phyloP scores from a whole-genome alignment of 2,888 invertebrate species.

The Argyresthia goedartella region DNA sequence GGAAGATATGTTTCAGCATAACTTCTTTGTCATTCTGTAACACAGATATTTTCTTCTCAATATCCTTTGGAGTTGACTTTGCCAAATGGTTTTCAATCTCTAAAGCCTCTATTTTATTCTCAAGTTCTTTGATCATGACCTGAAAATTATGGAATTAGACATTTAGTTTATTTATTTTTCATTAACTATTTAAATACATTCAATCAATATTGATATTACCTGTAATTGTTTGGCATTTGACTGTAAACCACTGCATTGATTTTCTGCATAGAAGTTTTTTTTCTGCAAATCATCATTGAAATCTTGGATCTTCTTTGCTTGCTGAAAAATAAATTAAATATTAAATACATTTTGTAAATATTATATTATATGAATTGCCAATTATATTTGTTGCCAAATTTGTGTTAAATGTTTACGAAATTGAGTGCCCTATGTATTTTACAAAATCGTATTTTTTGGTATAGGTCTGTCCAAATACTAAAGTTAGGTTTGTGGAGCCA shows the following conservation, averaged over 20 bases:
- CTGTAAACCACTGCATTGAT: conserved; percentile 24
- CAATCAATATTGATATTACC: conserved; percentile 18
- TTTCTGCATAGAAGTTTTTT: conserved; percentile 18
- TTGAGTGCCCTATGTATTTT: too few relatives aligned
- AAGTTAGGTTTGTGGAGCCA: too few relatives aligned
- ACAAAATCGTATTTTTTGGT: too few relatives aligned
- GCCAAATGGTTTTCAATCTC: conserved; percentile 26
- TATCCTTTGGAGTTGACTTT: conserved; percentile 16
- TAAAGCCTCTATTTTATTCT: conserved; percentile 25
- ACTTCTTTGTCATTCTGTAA: conserved; percentile 24
- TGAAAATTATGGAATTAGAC: conserved; percentile 16
- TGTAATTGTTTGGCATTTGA: conserved; percentile 39
- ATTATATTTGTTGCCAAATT: too few relatives aligned
- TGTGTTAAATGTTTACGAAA: too few relatives aligned
- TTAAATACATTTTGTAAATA: too few relatives aligned
- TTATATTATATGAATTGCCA: too few relatives aligned
- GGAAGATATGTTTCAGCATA: conserved; percentile 21
- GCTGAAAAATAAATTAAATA: conserved; percentile 23
- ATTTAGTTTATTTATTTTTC: neutral
- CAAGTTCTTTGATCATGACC: conserved; percentile 29
- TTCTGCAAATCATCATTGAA: conserved; percentile 16
- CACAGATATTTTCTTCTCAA: conserved; percentile 17
- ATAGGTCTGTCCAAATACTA: too few relatives aligned
- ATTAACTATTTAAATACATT: too few relatives aligned
- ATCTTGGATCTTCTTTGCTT: conserved; percentile 15